These are phyloP conservation scores for Atta colombica DNA, from an alignment of 1,140 invertebrate genomes.

Conservation along the genomic window DNA sequence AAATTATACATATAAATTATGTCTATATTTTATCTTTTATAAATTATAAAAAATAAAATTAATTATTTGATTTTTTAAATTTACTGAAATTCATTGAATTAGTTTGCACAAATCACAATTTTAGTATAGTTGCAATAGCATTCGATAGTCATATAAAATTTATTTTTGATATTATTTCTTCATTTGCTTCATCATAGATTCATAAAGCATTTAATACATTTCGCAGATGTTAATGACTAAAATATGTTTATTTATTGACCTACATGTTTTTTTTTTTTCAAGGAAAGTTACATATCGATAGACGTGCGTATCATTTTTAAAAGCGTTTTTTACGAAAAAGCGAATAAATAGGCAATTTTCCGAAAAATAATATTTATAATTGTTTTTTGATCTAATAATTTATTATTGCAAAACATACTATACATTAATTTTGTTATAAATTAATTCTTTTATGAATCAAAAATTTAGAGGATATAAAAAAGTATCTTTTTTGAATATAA, in stretches of 20 bases:
- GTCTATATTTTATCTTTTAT: neutral
- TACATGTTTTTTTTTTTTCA: neutral
- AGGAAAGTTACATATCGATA: constrained; percentile 5
- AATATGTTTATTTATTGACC: constrained; percentile 25
- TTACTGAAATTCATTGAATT: constrained; percentile 3
- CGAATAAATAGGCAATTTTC: constrained; percentile 23
- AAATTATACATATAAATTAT: neutral
- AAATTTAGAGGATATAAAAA: neutral
- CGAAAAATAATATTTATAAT: neutral
- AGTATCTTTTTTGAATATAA: constrained; percentile 1
- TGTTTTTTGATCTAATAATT: neutral
- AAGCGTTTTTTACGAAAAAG: constrained; percentile 3
- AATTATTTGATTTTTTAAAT: constrained; percentile 10
- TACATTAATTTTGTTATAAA: neutral
- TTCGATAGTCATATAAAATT: constrained; percentile 14
- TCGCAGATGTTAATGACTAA: constrained; percentile 13
- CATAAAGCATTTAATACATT: constrained; percentile 28
- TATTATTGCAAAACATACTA: neutral
- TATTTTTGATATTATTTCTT: constrained; percentile 20
- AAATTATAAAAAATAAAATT: constrained; percentile 10
- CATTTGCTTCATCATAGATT: constrained; percentile 5
- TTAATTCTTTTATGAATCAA: neutral
- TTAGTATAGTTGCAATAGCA: constrained; percentile 52
- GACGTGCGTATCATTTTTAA: constrained; percentile 28
- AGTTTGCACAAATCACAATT: constrained; percentile 49